These are phyloP conservation scores for Silurus meridionalis DNA, from an alignment of 2,113 vertebrate genomes.

Conservation along the genomic window DNA sequence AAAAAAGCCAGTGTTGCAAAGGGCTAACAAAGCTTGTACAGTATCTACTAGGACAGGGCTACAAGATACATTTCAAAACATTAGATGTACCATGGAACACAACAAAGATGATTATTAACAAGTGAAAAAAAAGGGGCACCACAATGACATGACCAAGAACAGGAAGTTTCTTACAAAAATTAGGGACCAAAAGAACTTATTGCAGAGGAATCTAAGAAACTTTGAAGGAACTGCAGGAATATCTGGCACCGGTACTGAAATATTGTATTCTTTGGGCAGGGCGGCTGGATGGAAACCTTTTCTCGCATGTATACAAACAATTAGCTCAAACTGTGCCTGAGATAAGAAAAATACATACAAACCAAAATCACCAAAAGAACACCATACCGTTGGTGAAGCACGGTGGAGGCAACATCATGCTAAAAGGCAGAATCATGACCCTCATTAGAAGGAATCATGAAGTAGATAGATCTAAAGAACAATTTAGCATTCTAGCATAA, in stretches of 20 bases:
- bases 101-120: not conserved
- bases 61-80: not conserved
- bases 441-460: not conserved
- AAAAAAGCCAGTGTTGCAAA: too few relatives aligned
- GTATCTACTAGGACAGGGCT: not conserved
- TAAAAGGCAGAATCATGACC: not conserved
- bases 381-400: not conserved
- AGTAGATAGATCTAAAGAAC: not conserved
- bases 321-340: too few relatives aligned
- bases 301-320: too few relatives aligned
- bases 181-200: not conserved
- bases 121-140: not conserved
- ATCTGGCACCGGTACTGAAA: not conserved
- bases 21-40: too few relatives aligned
- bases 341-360: not conserved
- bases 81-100: not conserved
- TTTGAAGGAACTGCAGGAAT: too few relatives aligned
- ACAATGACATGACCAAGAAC: not conserved
- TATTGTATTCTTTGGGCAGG: not conserved
- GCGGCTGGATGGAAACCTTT: not conserved
- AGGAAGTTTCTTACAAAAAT: not conserved
- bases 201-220: not conserved
- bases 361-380: not conserved
- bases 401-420: not conserved
- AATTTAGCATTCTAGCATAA: not conserved